These are phyloP conservation scores for Drosophila picticornis DNA, from an alignment of 2,888 invertebrate species.

Conservation along the genomic window DNA sequence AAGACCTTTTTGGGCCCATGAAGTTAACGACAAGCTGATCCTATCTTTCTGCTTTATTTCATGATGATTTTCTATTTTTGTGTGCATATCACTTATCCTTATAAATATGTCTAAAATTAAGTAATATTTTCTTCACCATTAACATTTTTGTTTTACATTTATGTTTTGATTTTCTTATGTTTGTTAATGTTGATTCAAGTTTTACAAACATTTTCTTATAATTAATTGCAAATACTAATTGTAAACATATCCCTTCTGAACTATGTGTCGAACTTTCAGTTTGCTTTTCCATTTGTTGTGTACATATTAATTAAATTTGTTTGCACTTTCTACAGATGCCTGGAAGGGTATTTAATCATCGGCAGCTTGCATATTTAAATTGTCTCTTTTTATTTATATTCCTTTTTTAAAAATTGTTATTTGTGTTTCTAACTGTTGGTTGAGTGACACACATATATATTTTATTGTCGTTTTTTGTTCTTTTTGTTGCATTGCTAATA, in stretches of 20 bases:
- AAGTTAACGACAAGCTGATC: background rate
- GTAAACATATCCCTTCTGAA: background rate
- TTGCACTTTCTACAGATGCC: background rate
- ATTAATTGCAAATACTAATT: background rate
- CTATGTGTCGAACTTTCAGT: background rate
- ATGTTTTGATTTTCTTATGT: background rate
- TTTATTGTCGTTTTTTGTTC: constrained; percentile 20
- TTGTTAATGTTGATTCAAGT: too few species aligned
- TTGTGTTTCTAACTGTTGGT: constrained; percentile 22
- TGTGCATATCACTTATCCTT: background rate
- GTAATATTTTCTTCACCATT: background rate
- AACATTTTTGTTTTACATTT: too few species aligned
- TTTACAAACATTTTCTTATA: background rate
- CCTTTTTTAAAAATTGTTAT: constrained; percentile 7
- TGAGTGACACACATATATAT: constrained; percentile 35
- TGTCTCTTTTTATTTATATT: constrained; percentile 30
- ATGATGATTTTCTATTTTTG: background rate
- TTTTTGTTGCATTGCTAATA: constrained; percentile 60
- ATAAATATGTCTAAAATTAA: background rate
- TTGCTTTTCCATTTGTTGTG: background rate
- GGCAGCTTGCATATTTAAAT: background rate
- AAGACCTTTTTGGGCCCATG: background rate
- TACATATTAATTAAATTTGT: background rate
- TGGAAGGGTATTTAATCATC: constrained; percentile 9
- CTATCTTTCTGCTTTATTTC: background rate